These are phyloP conservation scores for Melanargia galathea DNA, from an alignment of 2,888 invertebrate genomes.

Conservation along the genomic window DNA sequence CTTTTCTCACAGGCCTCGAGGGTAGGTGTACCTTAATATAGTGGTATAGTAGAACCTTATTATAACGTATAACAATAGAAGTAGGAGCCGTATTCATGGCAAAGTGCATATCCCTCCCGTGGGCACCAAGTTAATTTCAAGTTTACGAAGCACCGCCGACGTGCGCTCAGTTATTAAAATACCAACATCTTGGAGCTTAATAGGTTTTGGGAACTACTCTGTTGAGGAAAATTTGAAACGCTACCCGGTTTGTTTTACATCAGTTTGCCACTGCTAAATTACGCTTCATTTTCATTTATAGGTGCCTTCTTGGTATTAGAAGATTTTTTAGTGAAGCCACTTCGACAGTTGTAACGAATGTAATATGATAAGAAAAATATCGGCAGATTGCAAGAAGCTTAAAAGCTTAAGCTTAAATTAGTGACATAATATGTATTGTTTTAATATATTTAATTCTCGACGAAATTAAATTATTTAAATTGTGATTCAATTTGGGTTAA, in stretches of 20 bases:
- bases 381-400: too few relatives aligned
- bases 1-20: constrained; percentile 20
- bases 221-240: constrained; percentile 54
- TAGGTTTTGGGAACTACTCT: constrained; percentile 66
- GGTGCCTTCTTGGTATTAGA: background rate
- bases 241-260: constrained; percentile 34
- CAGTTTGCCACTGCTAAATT: constrained; percentile 48
- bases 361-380: too few relatives aligned
- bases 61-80: constrained; percentile 48
- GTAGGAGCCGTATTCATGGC: constrained; percentile 52
- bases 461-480: too few relatives aligned
- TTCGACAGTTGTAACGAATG: too few relatives aligned
- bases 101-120: constrained; percentile 55
- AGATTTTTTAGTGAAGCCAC: too few relatives aligned
- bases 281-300: constrained; percentile 42
- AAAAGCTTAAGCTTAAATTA: too few relatives aligned
- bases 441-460: too few relatives aligned
- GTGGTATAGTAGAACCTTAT: constrained; percentile 43
- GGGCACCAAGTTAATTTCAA: constrained; percentile 77
- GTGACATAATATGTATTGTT: too few relatives aligned
- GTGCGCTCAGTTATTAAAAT: constrained; percentile 74
- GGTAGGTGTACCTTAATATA: constrained; percentile 33
- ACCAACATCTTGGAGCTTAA: constrained; percentile 69
- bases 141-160: constrained; percentile 63
- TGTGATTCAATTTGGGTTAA: too few relatives aligned